phyloP scores from a whole-genome alignment of 2,888 invertebrate species.

The Drepanosiphum platanoidis region DNA sequence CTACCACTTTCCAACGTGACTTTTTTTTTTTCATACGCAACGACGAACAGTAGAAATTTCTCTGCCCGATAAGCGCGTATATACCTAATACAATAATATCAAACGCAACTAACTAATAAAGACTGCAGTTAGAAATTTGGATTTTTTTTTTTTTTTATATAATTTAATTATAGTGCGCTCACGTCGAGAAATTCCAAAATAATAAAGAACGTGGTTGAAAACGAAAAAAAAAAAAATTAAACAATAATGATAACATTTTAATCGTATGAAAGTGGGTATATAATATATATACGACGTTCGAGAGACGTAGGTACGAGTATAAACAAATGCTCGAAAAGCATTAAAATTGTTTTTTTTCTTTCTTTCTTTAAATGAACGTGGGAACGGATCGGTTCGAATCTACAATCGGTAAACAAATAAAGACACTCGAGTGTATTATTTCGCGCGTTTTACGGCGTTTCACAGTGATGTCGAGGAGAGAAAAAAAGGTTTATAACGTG shows the following conservation, averaged over 20 bases:
- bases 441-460: conserved; percentile 4
- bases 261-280: neutral
- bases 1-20: neutral
- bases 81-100: neutral
- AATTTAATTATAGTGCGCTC: neutral
- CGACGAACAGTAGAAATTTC: neutral
- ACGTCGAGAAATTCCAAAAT: conserved; percentile 3
- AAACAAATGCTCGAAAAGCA: conserved; percentile 4
- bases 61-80: neutral
- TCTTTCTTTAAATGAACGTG: conserved; percentile 51
- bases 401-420: conserved; percentile 7
- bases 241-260: neutral
- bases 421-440: neutral
- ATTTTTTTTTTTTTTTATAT: neutral
- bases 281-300: neutral
- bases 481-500: conserved; percentile 4
- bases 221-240: neutral
- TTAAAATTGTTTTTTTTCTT: conserved; percentile 22
- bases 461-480: neutral
- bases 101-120: no score
- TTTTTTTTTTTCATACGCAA: neutral
- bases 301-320: no score
- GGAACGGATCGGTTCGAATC: conserved; percentile 5
- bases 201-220: neutral
- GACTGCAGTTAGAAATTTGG: neutral